Evolutionary conservation across 2,797 vertebrate genomes (phyloP).

Genomic region (Hyperoplus lanceolatus): DNA sequence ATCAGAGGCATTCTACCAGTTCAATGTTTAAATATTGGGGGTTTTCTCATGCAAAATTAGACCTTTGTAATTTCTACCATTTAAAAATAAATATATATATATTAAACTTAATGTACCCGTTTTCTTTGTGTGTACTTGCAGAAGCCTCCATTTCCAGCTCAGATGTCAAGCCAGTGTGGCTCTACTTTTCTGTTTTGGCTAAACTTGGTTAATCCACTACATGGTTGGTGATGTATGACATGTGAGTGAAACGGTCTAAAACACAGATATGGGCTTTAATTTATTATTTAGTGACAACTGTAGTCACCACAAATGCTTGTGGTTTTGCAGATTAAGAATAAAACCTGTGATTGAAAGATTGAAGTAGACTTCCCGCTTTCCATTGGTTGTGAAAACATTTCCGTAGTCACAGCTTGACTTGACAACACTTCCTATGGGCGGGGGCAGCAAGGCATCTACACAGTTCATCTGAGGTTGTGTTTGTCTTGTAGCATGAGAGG

Average conservation of each 20-base stretch:
- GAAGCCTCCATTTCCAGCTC: not conserved
- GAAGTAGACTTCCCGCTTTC: slow-evolving; percentile 10
- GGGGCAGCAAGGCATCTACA: slow-evolving; percentile 42
- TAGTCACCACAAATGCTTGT: not conserved
- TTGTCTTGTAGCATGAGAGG: slow-evolving; percentile 38
- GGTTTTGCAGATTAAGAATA: not conserved
- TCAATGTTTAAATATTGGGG: not conserved
- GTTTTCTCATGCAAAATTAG: not conserved
- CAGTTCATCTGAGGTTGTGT: slow-evolving; percentile 68
- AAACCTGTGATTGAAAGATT: not conserved
- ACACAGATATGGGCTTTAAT: not conserved
- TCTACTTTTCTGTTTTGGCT: not conserved
- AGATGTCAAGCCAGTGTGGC: not conserved
- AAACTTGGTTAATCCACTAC: not conserved
- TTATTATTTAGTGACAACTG: not conserved
- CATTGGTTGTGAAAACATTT: not conserved
- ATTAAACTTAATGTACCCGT: too few relatives aligned
- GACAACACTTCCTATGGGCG: slow-evolving; percentile 58
- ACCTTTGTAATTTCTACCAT: not conserved
- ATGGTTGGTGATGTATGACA: not conserved
- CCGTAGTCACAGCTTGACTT: slow-evolving; percentile 1
- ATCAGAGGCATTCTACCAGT: not conserved
- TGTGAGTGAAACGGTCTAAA: not conserved
- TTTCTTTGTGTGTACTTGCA: not conserved
- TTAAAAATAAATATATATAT: too few relatives aligned